Percentiles rank a stretch among this genome's conserved stretches.
phyloP scores from a whole-genome alignment of 2,113 vertebrate species.

The Passer montanus region DNA sequence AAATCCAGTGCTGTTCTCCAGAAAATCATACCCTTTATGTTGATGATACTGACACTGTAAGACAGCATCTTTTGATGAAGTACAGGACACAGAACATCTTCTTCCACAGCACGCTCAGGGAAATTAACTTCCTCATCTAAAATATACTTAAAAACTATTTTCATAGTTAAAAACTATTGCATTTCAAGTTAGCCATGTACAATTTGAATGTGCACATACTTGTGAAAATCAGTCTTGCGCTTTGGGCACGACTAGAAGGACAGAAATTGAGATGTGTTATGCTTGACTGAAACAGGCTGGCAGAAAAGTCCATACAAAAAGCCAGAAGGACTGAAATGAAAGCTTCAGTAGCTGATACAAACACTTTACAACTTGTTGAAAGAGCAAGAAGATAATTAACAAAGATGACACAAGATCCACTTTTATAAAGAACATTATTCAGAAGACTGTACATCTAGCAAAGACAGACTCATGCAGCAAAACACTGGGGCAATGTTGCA shows the following conservation, averaged over 20 bases:
- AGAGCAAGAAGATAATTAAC: neutral
- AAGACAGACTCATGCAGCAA: neutral
- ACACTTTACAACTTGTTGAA: neutral
- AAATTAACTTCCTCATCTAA: neutral
- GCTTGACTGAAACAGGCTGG: neutral
- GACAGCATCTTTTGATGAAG: neutral
- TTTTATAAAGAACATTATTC: neutral
- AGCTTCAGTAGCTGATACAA: neutral
- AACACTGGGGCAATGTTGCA: accelerated
- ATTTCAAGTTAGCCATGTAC: neutral
- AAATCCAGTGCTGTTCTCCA: neutral
- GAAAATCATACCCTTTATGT: neutral
- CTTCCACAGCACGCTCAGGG: neutral
- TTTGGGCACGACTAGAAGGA: neutral
- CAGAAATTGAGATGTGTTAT: neutral
- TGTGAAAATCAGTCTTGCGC: neutral
- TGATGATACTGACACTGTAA: neutral
- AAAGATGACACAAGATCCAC: neutral
- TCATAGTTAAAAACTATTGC: neutral
- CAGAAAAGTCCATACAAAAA: neutral
- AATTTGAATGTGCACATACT: neutral
- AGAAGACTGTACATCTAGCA: neutral
- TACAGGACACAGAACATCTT: neutral
- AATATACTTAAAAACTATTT: neutral
- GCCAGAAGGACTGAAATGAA: neutral